Conservation (phyloP, 2,113 vertebrate genomes). For the Malaclemys terrapin region DNA sequence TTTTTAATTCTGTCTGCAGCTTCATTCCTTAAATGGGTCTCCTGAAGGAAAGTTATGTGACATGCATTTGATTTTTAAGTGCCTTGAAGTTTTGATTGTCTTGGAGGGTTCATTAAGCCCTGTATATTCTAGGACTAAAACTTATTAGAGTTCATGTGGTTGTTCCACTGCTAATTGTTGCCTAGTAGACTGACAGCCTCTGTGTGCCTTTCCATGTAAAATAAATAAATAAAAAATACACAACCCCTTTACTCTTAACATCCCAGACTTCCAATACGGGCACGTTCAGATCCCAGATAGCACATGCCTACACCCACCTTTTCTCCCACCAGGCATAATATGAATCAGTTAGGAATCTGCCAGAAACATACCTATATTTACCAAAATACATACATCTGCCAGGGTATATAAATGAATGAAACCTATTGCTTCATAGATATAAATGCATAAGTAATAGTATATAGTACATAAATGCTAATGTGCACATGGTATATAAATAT, state of each 20-base stretch:
- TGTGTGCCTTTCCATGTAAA: background rate
- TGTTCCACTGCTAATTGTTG: background rate
- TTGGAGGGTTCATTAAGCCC: background rate
- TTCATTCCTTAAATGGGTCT: background rate
- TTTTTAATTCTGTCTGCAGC: background rate
- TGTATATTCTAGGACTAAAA: background rate
- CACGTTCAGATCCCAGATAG: background rate
- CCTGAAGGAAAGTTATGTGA: background rate
- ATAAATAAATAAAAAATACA: background rate
- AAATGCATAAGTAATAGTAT: background rate
- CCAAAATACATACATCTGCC: background rate
- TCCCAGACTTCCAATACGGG: background rate
- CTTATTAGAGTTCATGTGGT: background rate
- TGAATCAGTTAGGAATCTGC: background rate
- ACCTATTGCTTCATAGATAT: background rate
- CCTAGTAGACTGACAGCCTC: background rate
- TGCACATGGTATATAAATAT: background rate
- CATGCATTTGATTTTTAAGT: background rate
- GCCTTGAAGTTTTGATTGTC: background rate
- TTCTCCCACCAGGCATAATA: background rate
- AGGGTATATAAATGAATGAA: background rate
- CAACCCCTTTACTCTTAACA: background rate
- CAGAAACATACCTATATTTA: background rate
- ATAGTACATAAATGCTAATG: background rate
- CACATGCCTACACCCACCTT: background rate